These are phyloP conservation scores for Aethina tumida DNA, from an alignment of 1,140 invertebrate species.

Conservation along the genomic window DNA sequence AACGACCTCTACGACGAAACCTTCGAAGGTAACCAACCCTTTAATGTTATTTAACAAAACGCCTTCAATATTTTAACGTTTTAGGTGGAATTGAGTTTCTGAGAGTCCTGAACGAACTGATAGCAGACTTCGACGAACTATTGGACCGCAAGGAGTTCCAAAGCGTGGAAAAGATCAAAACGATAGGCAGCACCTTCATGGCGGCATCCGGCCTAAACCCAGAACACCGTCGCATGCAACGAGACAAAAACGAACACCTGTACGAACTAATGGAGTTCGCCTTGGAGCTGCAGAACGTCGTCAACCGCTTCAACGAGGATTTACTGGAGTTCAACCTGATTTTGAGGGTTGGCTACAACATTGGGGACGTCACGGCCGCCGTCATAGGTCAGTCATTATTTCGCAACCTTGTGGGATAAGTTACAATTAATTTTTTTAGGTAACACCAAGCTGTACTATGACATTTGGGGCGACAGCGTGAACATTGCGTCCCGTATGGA, in stretches of 20 bases:
- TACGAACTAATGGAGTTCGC: slow-evolving; percentile 83
- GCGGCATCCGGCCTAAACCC: slow-evolving; percentile 90
- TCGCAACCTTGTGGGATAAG: no score
- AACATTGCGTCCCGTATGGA: slow-evolving; percentile 97
- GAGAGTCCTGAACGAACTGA: slow-evolving; percentile 88
- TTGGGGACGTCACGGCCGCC: slow-evolving; percentile 87
- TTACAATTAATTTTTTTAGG: no score
- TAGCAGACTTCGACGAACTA: slow-evolving; percentile 90
- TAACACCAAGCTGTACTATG: slow-evolving; percentile 91
- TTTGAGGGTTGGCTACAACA: slow-evolving; percentile 75
- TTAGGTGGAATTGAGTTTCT: slow-evolving; percentile 88
- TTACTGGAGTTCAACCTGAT: slow-evolving; percentile 82
- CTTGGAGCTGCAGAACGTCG: slow-evolving; percentile 73
- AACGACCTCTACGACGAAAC: slow-evolving; percentile 95
- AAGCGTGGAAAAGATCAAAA: slow-evolving; percentile 96
- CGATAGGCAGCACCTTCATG: slow-evolving; percentile 96
- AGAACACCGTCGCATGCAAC: slow-evolving; percentile 47
- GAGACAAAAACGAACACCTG: slow-evolving; percentile 65
- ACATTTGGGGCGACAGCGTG: slow-evolving; percentile 98
- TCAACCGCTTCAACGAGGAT: slow-evolving; percentile 82
- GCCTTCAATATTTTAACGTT: no score
- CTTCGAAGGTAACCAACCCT: no score
- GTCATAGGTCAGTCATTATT: no score
- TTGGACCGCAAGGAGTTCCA: slow-evolving; percentile 71
- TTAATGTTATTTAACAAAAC: no score